Evolutionary conservation across 2,888 invertebrate genomes (phyloP).

Genomic region (Bombylius discolor): DNA sequence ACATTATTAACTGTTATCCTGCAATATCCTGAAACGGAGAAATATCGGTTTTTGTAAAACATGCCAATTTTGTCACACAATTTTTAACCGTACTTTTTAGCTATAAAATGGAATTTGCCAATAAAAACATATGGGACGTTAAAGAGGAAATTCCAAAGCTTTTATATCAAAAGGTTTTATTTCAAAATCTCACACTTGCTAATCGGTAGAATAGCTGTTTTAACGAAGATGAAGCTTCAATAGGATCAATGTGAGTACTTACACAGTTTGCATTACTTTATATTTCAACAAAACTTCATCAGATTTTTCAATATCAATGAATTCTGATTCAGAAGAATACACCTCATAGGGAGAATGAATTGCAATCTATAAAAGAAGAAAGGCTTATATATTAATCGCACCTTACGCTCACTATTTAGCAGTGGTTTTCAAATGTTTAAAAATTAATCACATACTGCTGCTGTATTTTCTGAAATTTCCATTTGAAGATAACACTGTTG

Average conservation of each 20-base stretch:
- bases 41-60: too few relatives aligned
- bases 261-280: conserved; percentile 33
- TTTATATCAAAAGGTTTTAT: too few relatives aligned
- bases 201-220: too few relatives aligned
- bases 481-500: conserved; percentile 32
- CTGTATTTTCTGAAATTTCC: conserved; percentile 30
- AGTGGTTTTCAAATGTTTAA: background rate
- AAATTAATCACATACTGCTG: conserved; percentile 21
- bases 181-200: too few relatives aligned
- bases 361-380: conserved; percentile 20
- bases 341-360: conserved; percentile 33
- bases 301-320: conserved; percentile 25
- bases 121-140: too few relatives aligned
- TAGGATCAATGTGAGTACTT: conserved; percentile 12
- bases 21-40: too few relatives aligned
- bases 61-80: too few relatives aligned
- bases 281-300: conserved; percentile 31
- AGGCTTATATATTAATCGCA: background rate
- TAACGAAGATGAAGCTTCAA: too few relatives aligned
- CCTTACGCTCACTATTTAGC: background rate
- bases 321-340: conserved; percentile 21
- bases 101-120: too few relatives aligned
- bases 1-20: too few relatives aligned
- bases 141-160: too few relatives aligned
- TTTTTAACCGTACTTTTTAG: too few relatives aligned